Evolutionary conservation across 2,113 vertebrate species (phyloP).

Genomic region (Phycodurus eques): DNA sequence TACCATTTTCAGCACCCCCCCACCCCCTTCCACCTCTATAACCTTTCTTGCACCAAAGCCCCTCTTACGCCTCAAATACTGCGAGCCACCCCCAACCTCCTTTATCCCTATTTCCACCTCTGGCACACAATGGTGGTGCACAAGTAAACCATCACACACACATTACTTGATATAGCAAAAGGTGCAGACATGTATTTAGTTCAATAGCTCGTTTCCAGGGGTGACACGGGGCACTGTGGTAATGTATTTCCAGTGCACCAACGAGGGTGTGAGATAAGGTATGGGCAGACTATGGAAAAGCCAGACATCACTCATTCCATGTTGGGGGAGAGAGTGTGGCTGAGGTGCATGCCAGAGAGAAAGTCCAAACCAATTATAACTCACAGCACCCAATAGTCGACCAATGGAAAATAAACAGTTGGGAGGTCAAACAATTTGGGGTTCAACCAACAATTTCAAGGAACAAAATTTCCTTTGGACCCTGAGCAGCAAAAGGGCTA

Average conservation of each 20-base stretch:
- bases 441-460: background rate
- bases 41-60: constrained; percentile 63
- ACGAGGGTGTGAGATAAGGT: constrained; percentile 50
- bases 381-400: background rate
- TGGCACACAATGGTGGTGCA: constrained; percentile 44
- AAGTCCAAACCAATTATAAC: constrained; percentile 2
- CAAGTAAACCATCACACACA: constrained; percentile 10
- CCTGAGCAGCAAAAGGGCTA: background rate
- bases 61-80: constrained; percentile 20
- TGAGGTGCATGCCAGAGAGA: constrained; percentile 24
- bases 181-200: constrained; percentile 24
- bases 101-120: constrained; percentile 47
- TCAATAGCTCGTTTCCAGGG: constrained; percentile 20
- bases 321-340: constrained; percentile 7
- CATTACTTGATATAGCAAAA: constrained; percentile 4
- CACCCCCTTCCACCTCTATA: constrained; percentile 62
- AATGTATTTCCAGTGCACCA: constrained; percentile 64
- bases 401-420: background rate
- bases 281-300: constrained; percentile 44
- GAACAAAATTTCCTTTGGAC: background rate
- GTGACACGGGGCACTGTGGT: constrained; percentile 66
- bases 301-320: constrained; percentile 46
- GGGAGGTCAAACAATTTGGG: background rate
- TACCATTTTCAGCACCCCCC: constrained; percentile 55
- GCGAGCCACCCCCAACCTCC: background rate